Base-by-base conservation (phyloP, 2,113 vertebrate species). In the Mesocricetus auratus region DNA sequence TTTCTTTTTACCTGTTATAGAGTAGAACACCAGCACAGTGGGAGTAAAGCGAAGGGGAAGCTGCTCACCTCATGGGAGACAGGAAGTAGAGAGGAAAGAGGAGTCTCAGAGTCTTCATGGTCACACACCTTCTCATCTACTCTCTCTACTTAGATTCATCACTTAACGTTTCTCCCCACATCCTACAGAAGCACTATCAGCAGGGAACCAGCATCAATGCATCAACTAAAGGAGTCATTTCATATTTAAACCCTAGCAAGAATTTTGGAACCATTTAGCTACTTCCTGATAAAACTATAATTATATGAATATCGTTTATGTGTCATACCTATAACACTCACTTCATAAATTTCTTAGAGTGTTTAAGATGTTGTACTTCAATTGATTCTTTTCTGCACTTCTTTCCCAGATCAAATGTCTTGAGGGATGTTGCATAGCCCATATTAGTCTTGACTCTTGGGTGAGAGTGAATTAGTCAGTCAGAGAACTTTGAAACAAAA, bases 351-450 rank as follows among this genome's bases (percentile, higher is more conserved):
- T 42, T 53, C 21, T 62, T 62, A 60, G 10, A 39, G 29, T 86
- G 16, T 74, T 92, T 50, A 83, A 13, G 26, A 79, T 26, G 26
- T 24, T 47, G 0, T 29, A 83, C 16, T 86, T 73, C 33, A 78
- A 29, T 85, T 85, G 60, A n/a, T 66, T 77, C 26, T 39, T 42
- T 91, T 73, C 83, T 60, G 36, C 60, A 21, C 36, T 96, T 3
- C 36, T 64, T 94, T 83, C 7, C 47, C 33, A 64, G 94, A 96
- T 29, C 50, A 42, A 89, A 42, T 33, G 93, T n/a, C 9, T 86
- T 94, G 4, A 91, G 64, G 1, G 31, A 11, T 81, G 39, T 91
- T 87, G 53, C 15, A 19, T 79, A 36, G 12, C 5, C 26, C 33
- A 29, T 64, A 58, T 13, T 87, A 21, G 17, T 58, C 39, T 86